A percentile compares a stretch with the other conserved stretches of the same genome.
These are phyloP conservation scores for Exocentrus adspersus DNA, from an alignment of 2,888 invertebrate species.

Conservation along the genomic window DNA sequence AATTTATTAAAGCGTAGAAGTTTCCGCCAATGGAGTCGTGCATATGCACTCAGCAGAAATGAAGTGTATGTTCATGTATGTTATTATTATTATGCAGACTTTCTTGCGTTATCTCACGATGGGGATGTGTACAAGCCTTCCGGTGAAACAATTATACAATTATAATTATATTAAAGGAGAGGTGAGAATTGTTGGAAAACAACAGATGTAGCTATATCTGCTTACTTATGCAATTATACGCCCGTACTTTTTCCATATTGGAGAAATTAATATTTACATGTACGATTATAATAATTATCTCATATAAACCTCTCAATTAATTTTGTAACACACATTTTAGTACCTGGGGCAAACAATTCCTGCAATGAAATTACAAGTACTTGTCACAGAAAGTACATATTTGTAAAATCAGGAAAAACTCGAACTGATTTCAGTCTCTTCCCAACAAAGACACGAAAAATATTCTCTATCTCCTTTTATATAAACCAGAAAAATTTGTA, in stretches of 20 bases:
- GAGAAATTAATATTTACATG: background rate
- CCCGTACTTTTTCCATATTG: slow-evolving; percentile 2
- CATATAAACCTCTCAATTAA: too few species aligned
- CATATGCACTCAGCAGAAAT: slow-evolving; percentile 23
- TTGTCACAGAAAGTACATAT: too few species aligned
- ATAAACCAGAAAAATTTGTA: slow-evolving; percentile 8
- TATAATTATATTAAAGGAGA: slow-evolving; percentile 33
- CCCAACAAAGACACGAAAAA: too few species aligned
- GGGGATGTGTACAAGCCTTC: slow-evolving; percentile 30
- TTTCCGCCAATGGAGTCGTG: slow-evolving; percentile 32
- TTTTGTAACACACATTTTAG: too few species aligned
- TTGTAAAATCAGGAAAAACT: too few species aligned
- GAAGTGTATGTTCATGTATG: slow-evolving; percentile 19
- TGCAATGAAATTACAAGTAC: too few species aligned
- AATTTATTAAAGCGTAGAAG: slow-evolving; percentile 32
- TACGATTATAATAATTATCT: background rate
- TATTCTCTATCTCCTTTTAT: too few species aligned
- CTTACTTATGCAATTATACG: slow-evolving; percentile 11
- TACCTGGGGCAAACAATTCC: too few species aligned
- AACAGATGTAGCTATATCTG: slow-evolving; percentile 4
- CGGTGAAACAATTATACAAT: slow-evolving; percentile 34
- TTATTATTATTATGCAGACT: slow-evolving; percentile 31
- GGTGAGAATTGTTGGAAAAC: slow-evolving; percentile 32
- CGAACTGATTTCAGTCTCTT: too few species aligned
- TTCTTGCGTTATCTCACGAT: slow-evolving; percentile 34